phyloP scores from a whole-genome alignment of 1,140 invertebrate species.

The Drosophila mayri region DNA sequence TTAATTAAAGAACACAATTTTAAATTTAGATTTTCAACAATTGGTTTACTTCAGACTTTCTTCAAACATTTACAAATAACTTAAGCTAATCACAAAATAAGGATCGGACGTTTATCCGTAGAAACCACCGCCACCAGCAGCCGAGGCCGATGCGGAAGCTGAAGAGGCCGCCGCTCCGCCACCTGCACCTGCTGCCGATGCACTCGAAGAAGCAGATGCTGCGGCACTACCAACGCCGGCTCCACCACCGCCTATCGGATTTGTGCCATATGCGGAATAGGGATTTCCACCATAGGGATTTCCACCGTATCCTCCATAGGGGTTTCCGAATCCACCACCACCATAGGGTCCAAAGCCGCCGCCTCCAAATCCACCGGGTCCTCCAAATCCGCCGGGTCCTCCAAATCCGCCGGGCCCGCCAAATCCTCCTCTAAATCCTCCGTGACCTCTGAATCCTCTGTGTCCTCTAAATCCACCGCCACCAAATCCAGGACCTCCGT shows the following conservation, averaged over 20 bases:
- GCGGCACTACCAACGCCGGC: constrained; percentile 19
- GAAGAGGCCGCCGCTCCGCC: constrained; percentile 40
- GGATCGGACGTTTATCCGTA: constrained; percentile 4
- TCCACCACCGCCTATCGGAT: constrained; percentile 14
- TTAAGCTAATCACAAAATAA: constrained; percentile 24
- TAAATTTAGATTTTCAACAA: not conserved
- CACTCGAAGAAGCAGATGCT: constrained; percentile 33
- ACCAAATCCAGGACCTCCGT: constrained; percentile 35
- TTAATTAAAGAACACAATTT: not conserved
- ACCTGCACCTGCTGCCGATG: constrained; percentile 27
- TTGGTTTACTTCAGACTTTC: constrained; percentile 40
- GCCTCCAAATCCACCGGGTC: not conserved
- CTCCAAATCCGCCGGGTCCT: not conserved
- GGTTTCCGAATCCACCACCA: not conserved
- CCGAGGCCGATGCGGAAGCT: constrained; percentile 23
- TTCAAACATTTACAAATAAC: constrained; percentile 31
- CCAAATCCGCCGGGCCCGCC: not conserved
- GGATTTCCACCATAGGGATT: not conserved
- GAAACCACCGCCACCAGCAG: constrained; percentile 20
- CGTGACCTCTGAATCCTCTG: constrained; percentile 12
- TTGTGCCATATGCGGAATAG: constrained; percentile 24
- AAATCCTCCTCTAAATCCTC: constrained; percentile 3
- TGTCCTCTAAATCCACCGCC: not conserved
- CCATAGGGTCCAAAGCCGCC: not conserved
- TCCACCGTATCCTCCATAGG: constrained; percentile 12